Conservation (phyloP, 2,113 vertebrate species). For the Ageneiosus marmoratus region DNA sequence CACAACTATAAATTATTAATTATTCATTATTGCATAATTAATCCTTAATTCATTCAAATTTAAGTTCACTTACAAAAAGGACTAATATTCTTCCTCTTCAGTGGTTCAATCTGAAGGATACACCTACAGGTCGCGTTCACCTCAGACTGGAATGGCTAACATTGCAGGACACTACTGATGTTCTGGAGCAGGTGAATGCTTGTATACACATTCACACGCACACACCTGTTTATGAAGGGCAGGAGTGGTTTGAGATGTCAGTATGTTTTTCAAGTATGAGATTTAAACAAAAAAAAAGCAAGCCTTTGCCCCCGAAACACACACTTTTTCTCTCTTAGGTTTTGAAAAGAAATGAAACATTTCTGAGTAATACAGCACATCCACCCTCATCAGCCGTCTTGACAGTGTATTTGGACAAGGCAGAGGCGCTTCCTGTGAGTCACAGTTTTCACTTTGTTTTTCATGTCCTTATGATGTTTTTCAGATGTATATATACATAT, state of each 20-base stretch:
- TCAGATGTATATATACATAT: no score
- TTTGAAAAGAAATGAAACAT: conserved; percentile 75
- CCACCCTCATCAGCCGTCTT: conserved; percentile 87
- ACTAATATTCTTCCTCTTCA: conserved; percentile 53
- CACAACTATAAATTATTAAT: no score
- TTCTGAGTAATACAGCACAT: conserved; percentile 72
- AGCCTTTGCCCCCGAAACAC: no score
- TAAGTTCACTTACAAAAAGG: background rate
- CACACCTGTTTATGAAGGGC: background rate
- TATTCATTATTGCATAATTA: background rate
- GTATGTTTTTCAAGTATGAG: background rate
- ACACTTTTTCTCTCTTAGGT: conserved; percentile 64
- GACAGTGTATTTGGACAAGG: conserved; percentile 86
- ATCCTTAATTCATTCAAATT: background rate
- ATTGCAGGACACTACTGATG: conserved; percentile 72
- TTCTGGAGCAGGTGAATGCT: conserved; percentile 78
- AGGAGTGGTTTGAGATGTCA: background rate
- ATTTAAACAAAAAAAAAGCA: background rate
- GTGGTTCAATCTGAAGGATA: conserved; percentile 86
- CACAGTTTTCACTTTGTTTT: conserved; percentile 59
- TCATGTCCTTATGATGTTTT: conserved; percentile 17
- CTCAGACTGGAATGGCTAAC: conserved; percentile 86
- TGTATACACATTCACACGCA: background rate
- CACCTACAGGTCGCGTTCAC: conserved; percentile 78
- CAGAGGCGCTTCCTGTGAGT: conserved; percentile 87